These are phyloP conservation scores for Halictus ligatus DNA, from an alignment of 2,888 invertebrate genomes.

Conservation along the genomic window DNA sequence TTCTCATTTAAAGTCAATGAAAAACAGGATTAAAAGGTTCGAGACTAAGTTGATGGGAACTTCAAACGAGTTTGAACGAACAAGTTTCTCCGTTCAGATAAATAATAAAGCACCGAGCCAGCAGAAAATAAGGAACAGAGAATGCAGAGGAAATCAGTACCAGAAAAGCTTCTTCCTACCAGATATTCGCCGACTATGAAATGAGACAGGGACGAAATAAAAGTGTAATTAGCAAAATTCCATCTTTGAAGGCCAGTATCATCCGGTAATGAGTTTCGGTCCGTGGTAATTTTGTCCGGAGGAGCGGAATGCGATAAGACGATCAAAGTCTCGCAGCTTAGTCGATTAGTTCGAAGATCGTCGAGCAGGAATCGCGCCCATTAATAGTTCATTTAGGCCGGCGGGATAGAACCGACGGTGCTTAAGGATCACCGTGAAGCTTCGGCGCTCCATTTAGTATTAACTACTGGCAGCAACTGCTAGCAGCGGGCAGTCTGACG, in stretches of 20 bases:
- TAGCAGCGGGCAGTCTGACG: background rate
- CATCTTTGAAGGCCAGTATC: background rate
- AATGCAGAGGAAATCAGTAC: no score
- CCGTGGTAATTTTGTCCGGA: background rate
- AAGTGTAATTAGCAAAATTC: background rate
- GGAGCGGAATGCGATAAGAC: background rate
- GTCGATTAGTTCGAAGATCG: slow-evolving; percentile 3
- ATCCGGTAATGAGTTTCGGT: background rate
- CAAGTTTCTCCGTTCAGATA: no score
- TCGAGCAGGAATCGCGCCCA: background rate
- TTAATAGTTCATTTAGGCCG: slow-evolving; percentile 1
- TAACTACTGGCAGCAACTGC: background rate
- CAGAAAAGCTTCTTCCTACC: no score
- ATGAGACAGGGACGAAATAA: background rate
- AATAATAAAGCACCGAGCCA: no score
- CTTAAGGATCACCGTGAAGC: slow-evolving; percentile 1
- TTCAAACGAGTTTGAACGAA: no score
- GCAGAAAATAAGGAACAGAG: no score
- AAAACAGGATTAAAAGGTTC: no score
- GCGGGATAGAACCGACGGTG: background rate
- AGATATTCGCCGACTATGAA: background rate
- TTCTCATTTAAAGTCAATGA: no score
- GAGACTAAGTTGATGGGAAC: no score
- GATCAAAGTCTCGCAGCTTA: background rate
- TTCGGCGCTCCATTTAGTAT: background rate